Base-by-base conservation (phyloP, 2,888 invertebrate genomes). In the Tanytarsus gracilentus region DNA sequence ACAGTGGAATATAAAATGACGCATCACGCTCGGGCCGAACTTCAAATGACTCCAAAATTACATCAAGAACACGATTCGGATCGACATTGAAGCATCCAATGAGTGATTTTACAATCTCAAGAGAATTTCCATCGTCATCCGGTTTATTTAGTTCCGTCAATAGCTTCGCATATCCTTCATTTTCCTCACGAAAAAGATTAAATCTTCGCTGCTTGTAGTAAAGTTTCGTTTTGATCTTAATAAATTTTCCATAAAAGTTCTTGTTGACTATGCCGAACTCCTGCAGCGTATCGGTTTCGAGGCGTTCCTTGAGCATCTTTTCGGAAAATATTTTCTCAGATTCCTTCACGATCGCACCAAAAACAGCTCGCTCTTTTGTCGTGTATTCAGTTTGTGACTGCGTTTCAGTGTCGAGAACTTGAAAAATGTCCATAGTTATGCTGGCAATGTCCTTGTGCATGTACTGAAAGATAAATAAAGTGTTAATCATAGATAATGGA, bases 131-230 rank as follows among this genome's bases (percentile, higher is more conserved):
- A 66, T 85, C 81, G 65, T 79, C 77, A 68, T 80, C 80, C 61
- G 78, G 79, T 73, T 92, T 91, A 78, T 91, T 92, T 62, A 99
- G 76, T 77, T 97, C 97, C 16, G 92, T 87, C 62, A 96, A 85
- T 49, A 98, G 78, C 74, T 99, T 99, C 2, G 98, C 89, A 77
- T 95, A 99, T 5, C 99, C 99, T 78, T 99, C 99, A 76, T 91
- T 95, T 77, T 99, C 99, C 77, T 99, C 99, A 60, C 99, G 83
- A 70, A 98, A 88, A 67, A 99, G 79, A 77, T 99, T 99, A 74
- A 97, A 99, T 70, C 99, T 98, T 67, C 96, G 86, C 75, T 99
- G 99, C 73, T 99, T 99, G 74, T 98, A 99, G 74, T 95, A 98
- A 69, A 98, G 77, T 76, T 95, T 94, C 52, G 98, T 98, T 78